Base-by-base conservation (phyloP, 2,113 vertebrate genomes). In the Mormyrus lacerda region DNA sequence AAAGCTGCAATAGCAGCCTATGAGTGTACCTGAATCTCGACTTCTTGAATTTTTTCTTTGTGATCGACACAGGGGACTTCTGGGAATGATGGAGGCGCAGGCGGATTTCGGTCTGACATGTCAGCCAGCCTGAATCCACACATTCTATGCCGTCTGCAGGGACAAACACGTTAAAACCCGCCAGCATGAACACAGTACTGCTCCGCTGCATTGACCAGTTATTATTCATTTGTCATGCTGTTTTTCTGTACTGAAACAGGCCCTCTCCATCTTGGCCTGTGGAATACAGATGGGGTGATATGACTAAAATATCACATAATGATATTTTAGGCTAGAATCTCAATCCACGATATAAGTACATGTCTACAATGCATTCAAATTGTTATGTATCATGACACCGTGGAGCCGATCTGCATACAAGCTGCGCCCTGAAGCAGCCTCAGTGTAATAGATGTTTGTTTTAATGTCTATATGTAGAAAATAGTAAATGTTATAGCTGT, bases 11-110 rank as follows among this genome's bases (percentile, higher is more conserved):
- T 7, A 1, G 5, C 17, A 1, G 17, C 76, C 39, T 42, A 45
- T 19, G n/a, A 44, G 21, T 65, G 24, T 95, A 99, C 98, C 98
- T 98, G 96, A 99, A 99, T 92, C 98, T 96, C 51, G 98, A 99
- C 89, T 97, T 99, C 95, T 99, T 99, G 92, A 96, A 99, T 93
- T 99, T 98, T 93, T 97, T 99, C 96, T 99, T 99, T 1, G 97
- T 97, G 91, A 99, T 99, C 35, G 97, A 96, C 82, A 99, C 97
- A 19, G 98, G 97, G 65, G 96, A 91, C 92, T 94, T 97, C 93
- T 97, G 96, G 87, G 98, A 99, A 94, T 96, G 96, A 96, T 99
- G 98, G 90, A 99, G 95, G 73, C 98, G 97, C 87, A 99, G 94
- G 89, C 98, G 97, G 91, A 99, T 97, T 95, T 99, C 98, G 89